Evolutionary conservation across 2,797 vertebrate genomes (phyloP).

Genomic region (Columba guinea): DNA sequence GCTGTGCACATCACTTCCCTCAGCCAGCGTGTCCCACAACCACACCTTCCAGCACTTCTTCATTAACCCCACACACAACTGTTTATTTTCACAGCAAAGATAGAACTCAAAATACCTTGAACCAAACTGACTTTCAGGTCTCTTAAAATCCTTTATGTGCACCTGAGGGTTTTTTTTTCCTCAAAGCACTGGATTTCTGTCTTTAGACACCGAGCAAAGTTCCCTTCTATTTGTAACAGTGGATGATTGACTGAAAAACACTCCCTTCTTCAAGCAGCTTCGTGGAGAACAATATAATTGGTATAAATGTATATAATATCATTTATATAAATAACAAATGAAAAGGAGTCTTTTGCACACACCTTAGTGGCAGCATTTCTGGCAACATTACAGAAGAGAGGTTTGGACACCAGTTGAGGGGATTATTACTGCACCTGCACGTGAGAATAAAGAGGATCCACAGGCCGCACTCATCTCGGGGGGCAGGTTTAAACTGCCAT

Average conservation of each 20-base stretch:
- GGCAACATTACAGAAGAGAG: too few species aligned
- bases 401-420: too few species aligned
- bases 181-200: background rate
- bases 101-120: background rate
- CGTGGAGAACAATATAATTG: background rate
- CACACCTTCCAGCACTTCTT: background rate
- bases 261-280: background rate
- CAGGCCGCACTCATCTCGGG: too few species aligned
- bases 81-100: background rate
- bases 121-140: background rate
- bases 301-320: background rate
- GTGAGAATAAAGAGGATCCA: too few species aligned
- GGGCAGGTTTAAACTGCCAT: too few species aligned
- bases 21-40: background rate
- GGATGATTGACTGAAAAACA: background rate
- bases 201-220: background rate
- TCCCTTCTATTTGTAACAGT: background rate
- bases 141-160: background rate
- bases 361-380: background rate
- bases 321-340: background rate
- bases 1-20: background rate
- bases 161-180: background rate
- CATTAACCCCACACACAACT: background rate
- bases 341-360: background rate
- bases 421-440: too few species aligned